Evolutionary conservation across 2,888 invertebrate genomes (phyloP), one percentile per base, ranked within the genome.

Genomic region (Horisme vitalbata): DNA sequence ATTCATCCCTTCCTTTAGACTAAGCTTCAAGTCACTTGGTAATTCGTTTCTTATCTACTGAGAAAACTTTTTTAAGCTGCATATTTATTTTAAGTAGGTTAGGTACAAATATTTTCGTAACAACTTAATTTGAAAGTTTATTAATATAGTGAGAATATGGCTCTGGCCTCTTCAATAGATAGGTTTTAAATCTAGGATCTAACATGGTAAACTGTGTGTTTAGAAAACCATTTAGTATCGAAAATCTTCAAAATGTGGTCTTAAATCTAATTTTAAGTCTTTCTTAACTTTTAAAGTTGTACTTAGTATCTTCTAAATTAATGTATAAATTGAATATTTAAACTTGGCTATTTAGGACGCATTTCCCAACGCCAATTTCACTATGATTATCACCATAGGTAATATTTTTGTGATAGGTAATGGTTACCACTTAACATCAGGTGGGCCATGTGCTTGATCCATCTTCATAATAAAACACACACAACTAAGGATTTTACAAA

Each of bases 231-330:
- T 20, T 34, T 33, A 44, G 28, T 35, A 37, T 41, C 28, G 44
- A 33, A 39, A 46, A 31, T 26, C 28, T 41, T 46, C 10, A 31
- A 37, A 41, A 54, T 32, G 34, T 45, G 49, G 41, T 53, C 53
- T 46, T 45, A 31, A 37, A 44, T 32, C 32, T 44, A 45, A 12
- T 43, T 37, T 32, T 45, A 41, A 37, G 46, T 32, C 14, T 45
- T 43, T 47, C 39, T 37, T 33, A 50, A 45, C 47, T 54, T 47
- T 32, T 32, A 41, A 45, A 50, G 38, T 50, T 46, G 46, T 45
- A 46, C 36, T 37, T 31, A 21, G 13, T 32, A 43, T 45, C 32
- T 44, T 46, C 37, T 41, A 38, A 26, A 39, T 13, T 35, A 12
- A 2, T 6, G 13, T 30, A 43, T 48, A 11, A 12, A 24, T 18